Base-by-base conservation (phyloP, 1,140 invertebrate species). In the Nomia melanderi region DNA sequence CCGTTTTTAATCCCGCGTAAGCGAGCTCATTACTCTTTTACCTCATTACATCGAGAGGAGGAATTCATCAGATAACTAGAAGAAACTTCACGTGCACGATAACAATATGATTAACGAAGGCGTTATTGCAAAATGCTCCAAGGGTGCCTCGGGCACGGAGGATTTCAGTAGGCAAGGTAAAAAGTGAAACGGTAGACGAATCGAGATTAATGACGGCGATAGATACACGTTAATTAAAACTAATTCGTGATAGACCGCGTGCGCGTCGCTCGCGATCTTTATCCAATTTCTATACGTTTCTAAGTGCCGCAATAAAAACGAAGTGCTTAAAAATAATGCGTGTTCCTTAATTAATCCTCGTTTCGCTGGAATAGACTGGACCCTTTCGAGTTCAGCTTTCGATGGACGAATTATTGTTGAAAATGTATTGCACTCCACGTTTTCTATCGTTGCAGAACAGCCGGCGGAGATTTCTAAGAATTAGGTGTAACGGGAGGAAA, bases 131-230 rank as follows among this genome's bases (percentile, higher is more conserved):
- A 36, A 36, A 20, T 39, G 31, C n/a, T 39, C 39, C n/a, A 9
- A 23, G 59, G 33, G 44, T 3, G 33, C 7, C 12, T 29, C n/a
- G 14, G 20, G n/a, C 20, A n/a, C 57, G 20, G 9, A 1, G 31
- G 23, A 8, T 36, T 31, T 23, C 41, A 36, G n/a, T 36, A 23
- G 7, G 4, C n/a, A 25, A 23, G 33, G 59, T 14, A 36, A 39
- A 36, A 20, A 59, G 31, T 27, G 31, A 29, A 59, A 59, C 29
- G 12, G 33, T 23, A 4, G 33, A 23, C 33, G 33, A n/a, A 60
- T 23, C 31, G 36, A 60, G 59, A 60, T 60, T 39, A 60, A 60
- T n/a, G n/a, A n/a, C 33, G 59, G 6, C 17, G 57, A 59, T 59
- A 33, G 12, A 60, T 60, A 12, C n/a, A 6, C 33, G 59, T 60